Evolutionary conservation across 2,797 vertebrate genomes (phyloP), one percentile per base, ranked within the genome.

Genomic region (Takifugu rubripes): DNA sequence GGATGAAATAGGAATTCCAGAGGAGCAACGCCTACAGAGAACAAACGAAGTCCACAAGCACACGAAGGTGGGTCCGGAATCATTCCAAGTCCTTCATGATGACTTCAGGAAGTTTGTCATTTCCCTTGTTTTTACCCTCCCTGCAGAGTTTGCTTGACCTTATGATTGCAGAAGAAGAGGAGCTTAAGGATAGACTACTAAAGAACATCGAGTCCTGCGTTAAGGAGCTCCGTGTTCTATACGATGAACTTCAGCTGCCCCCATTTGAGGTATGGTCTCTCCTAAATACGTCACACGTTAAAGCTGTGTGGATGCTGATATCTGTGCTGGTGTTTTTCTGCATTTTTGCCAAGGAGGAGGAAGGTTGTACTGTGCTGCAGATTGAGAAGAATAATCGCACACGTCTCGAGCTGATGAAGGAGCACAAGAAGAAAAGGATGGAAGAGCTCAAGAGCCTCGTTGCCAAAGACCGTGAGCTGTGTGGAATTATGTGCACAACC

Each of bases 1-100:
- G 96, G 95, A 98, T 31, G 91, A 95, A 74, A 97, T 98, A 5
- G 96, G 97, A 0, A 96, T 99, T 66, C 92, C 93, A 0, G 96
- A 98, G 77, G 93, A 97, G 56, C 94, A 96, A 83, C 90, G 95
- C 0, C 49, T 96, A 11, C 90, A 95, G 73, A 93, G 96, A 59
- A 96, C 94, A 0, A 90, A 92, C 2, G 90, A 90, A 0, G 94
- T 96, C 0, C 91, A 92, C 69, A 91, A 92, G 59, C 93, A 98
- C 65, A 92, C 98, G 52, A 92, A 97, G 89, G 96, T 96, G 75
- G 74, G 91, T 59, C 25, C 6, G 0, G 4, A 7, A 4, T 15
- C 1, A 2, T 1, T 31, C 27, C 7, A 11, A 12, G 36, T 40
- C 11, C 3, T 14, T 40, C 36, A 1, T 29, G 0, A 12, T 12